Evolutionary conservation across 2,113 vertebrate genomes (phyloP).

Genomic region (Halichoeres trimaculatus): DNA sequence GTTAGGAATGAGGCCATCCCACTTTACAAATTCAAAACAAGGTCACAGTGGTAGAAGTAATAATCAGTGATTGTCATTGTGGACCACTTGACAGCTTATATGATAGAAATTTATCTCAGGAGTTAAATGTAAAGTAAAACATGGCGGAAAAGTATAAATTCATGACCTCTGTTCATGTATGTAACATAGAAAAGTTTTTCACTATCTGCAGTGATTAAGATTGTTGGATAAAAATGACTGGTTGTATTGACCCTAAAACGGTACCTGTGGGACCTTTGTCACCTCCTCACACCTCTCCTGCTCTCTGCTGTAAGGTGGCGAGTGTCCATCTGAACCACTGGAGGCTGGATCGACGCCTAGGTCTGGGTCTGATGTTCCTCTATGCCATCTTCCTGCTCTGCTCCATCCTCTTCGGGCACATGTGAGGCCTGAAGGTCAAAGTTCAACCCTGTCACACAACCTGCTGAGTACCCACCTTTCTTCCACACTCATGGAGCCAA

Average conservation of each 20-base stretch:
- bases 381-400: constrained; percentile 85
- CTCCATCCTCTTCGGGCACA: constrained; percentile 84
- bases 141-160: too few relatives aligned
- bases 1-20: too few relatives aligned
- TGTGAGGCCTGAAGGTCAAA: constrained; percentile 71
- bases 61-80: too few relatives aligned
- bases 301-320: constrained; percentile 70
- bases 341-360: constrained; percentile 84
- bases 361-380: constrained; percentile 81
- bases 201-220: too few relatives aligned
- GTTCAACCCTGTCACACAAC: constrained; percentile 19
- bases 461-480: constrained; percentile 22
- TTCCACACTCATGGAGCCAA: constrained; percentile 49
- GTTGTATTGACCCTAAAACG: not conserved
- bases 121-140: too few relatives aligned
- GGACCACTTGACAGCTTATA: too few relatives aligned
- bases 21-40: too few relatives aligned
- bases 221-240: not conserved
- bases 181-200: too few relatives aligned
- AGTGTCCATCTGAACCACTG: constrained; percentile 85
- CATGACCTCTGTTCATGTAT: too few relatives aligned
- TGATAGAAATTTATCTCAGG: too few relatives aligned
- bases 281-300: not conserved
- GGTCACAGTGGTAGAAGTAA: too few relatives aligned
- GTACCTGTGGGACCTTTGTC: not conserved